Evolutionary conservation across 37 sponge, comb jelly and placozoan genomes (phyloP).

Genomic region (Chondrilla cf. caribensis): DNA sequence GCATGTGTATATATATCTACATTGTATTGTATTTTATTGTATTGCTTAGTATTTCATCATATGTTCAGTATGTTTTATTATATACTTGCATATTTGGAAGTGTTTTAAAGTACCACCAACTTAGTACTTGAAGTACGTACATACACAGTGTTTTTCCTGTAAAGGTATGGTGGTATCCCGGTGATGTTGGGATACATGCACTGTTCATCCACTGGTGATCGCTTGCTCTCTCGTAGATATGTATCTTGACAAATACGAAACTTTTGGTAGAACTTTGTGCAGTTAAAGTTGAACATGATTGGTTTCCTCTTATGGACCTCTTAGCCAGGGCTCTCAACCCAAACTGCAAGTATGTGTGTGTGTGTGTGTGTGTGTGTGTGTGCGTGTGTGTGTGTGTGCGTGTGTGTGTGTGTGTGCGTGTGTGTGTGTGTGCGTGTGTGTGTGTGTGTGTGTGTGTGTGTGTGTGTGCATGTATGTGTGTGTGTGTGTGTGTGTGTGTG

Average conservation of each 20-base stretch:
- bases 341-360: slow-evolving; percentile 58
- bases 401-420: slow-evolving; percentile 18
- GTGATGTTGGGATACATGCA: no score
- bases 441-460: neutral
- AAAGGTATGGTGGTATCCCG: no score
- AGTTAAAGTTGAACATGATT: slow-evolving; percentile 77
- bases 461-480: neutral
- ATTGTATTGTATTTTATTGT: no score
- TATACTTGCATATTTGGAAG: no score
- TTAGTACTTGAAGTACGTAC: no score
- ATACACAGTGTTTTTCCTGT: no score
- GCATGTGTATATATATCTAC: no score
- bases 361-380: slow-evolving; percentile 21
- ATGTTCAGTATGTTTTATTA: no score
- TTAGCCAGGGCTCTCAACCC: slow-evolving; percentile 79
- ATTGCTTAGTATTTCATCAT: no score
- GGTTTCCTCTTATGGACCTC: slow-evolving; percentile 73
- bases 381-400: slow-evolving; percentile 17
- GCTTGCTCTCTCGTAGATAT: slow-evolving; percentile 39
- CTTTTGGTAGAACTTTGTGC: slow-evolving; percentile 86
- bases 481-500: neutral
- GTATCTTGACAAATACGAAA: slow-evolving; percentile 75
- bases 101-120: no score
- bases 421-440: slow-evolving; percentile 21
- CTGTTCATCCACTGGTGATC: no score